These are phyloP conservation scores for Crotalus tigris DNA, from an alignment of 2,113 vertebrate species.

Conservation along the genomic window DNA sequence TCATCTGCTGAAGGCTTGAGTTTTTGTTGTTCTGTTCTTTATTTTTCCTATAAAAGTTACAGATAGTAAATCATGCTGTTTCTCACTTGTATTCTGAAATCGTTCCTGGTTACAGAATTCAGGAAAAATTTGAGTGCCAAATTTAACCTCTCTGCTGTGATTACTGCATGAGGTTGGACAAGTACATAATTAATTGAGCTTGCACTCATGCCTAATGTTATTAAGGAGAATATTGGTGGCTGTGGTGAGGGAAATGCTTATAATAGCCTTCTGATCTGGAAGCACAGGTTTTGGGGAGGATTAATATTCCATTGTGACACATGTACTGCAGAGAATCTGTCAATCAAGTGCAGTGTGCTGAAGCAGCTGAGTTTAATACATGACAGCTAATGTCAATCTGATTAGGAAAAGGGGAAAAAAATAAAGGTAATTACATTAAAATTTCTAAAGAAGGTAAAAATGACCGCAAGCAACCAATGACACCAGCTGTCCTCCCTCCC, in stretches of 20 bases:
- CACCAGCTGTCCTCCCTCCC: conserved; percentile 16
- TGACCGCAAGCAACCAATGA: conserved; percentile 27
- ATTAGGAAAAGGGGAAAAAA: conserved; percentile 22
- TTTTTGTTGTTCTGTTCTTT: neutral
- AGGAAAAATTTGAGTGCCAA: neutral
- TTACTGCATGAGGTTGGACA: neutral
- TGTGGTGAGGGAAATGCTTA: neutral
- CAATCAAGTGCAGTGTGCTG: conserved; percentile 29
- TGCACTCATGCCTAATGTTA: neutral
- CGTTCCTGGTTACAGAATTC: neutral
- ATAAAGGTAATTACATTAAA: conserved; percentile 55
- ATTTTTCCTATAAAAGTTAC: neutral
- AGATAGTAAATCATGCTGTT: neutral
- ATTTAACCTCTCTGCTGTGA: neutral
- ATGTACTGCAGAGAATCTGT: conserved; percentile 12
- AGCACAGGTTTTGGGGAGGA: neutral
- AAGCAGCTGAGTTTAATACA: conserved; percentile 50
- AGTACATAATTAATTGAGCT: neutral
- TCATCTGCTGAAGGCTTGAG: neutral
- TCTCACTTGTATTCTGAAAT: neutral
- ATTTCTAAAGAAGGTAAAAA: conserved; percentile 44
- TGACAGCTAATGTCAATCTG: conserved; percentile 46
- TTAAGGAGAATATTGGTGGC: neutral
- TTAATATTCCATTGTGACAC: conserved; percentile 15
- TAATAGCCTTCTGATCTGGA: neutral